These are phyloP conservation scores for Leucoraja ocellata DNA, from an alignment of 2,797 vertebrate species.

Conservation along the genomic window DNA sequence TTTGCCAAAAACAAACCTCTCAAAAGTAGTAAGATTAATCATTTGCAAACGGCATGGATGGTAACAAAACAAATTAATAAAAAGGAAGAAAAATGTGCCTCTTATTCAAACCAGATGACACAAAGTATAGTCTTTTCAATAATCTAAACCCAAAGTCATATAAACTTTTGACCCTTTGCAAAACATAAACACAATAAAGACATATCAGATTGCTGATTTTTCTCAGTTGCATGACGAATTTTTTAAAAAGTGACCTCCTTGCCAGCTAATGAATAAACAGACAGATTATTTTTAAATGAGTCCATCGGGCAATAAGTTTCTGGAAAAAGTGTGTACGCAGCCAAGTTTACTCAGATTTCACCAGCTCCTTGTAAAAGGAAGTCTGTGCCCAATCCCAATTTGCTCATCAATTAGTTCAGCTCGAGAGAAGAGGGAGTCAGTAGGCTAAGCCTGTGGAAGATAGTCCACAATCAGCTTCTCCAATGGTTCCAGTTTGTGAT, in stretches of 20 bases:
- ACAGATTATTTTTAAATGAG: background rate
- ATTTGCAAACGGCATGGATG: background rate
- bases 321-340: background rate
- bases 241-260: background rate
- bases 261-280: background rate
- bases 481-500: background rate
- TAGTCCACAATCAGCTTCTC: background rate
- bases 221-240: background rate
- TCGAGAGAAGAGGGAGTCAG: background rate
- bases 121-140: background rate
- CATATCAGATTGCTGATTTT: background rate
- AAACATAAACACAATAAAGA: background rate
- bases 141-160: background rate
- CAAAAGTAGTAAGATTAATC: conserved; percentile 26
- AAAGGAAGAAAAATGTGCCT: background rate
- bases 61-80: background rate
- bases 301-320: background rate
- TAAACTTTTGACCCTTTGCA: background rate
- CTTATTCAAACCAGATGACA: background rate
- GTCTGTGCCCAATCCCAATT: background rate
- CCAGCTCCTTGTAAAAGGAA: background rate
- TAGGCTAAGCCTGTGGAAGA: too few relatives aligned
- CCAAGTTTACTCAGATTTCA: background rate
- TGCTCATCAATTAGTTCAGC: background rate
- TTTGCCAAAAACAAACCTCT: background rate